Percentiles rank a stretch among this genome's conserved stretches.
Evolutionary conservation across 2,113 vertebrate genomes (phyloP).

Genomic region (Lophotis ruficrista): DNA sequence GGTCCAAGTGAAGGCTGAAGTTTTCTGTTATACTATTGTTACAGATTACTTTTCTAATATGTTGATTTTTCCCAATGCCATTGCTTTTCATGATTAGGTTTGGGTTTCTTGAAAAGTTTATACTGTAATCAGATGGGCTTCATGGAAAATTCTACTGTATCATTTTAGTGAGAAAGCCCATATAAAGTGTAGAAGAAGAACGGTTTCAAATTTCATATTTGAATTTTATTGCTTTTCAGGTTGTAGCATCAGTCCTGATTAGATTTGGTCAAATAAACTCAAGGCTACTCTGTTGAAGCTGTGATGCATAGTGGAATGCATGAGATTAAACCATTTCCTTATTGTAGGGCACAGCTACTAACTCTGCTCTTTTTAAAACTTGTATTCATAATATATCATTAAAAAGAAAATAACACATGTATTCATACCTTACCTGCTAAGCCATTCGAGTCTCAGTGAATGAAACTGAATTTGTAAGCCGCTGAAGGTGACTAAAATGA

Average conservation of each 20-base stretch:
- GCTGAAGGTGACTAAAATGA: background rate
- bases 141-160: background rate
- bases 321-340: background rate
- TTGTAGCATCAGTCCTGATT: background rate
- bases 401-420: background rate
- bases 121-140: background rate
- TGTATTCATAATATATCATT: background rate
- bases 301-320: background rate
- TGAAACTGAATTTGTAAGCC: background rate
- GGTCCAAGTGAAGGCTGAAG: background rate
- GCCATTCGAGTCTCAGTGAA: background rate
- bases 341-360: background rate
- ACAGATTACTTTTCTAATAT: background rate
- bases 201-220: background rate
- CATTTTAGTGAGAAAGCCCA: background rate
- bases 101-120: background rate
- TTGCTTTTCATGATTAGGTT: background rate
- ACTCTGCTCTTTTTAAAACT: background rate
- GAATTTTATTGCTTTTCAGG: background rate
- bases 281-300: background rate
- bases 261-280: constrained; percentile 6
- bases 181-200: background rate
- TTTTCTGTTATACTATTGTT: background rate
- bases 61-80: background rate
- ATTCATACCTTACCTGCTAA: background rate